These are phyloP conservation scores for Habroteleia sp. DNA, from an alignment of 2,888 invertebrate species.

Conservation along the genomic window DNA sequence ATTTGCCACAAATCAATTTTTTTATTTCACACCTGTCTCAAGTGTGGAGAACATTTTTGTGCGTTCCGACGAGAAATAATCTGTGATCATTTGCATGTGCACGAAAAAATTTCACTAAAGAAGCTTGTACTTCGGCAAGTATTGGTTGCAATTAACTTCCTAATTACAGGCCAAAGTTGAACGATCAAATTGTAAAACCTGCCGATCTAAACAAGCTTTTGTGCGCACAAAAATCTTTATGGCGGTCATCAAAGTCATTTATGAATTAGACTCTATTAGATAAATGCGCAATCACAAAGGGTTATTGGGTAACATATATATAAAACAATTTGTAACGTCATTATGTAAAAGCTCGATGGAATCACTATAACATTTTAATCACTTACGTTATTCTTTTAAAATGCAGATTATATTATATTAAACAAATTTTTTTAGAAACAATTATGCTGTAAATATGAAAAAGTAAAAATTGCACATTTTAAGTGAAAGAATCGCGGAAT, in stretches of 20 bases:
- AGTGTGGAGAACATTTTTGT: constrained; percentile 13
- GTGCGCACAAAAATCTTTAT: constrained; percentile 28
- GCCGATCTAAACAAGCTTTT: constrained; percentile 41
- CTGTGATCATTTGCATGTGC: constrained; percentile 44
- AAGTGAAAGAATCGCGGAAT: no score
- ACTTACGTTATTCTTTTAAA: no score
- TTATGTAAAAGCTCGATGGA: constrained; percentile 22
- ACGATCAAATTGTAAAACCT: constrained; percentile 54
- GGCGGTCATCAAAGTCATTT: no score
- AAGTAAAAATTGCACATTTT: no score
- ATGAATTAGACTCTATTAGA: constrained; percentile 25
- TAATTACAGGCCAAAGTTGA: constrained; percentile 46
- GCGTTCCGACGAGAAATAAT: constrained; percentile 10
- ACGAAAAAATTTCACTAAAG: constrained; percentile 29
- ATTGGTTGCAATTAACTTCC: constrained; percentile 35
- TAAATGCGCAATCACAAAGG: constrained; percentile 21
- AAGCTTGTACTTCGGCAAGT: constrained; percentile 39
- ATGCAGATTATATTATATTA: no score
- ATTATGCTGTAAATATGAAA: no score
- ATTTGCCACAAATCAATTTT: constrained; percentile 20
- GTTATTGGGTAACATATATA: constrained; percentile 31
- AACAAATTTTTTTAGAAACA: no score
- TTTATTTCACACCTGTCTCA: constrained; percentile 43
- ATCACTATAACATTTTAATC: no score
- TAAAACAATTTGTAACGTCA: constrained; percentile 40